Conservation (phyloP, 2,888 invertebrate genomes). For the Cryptocephalus moraei region DNA sequence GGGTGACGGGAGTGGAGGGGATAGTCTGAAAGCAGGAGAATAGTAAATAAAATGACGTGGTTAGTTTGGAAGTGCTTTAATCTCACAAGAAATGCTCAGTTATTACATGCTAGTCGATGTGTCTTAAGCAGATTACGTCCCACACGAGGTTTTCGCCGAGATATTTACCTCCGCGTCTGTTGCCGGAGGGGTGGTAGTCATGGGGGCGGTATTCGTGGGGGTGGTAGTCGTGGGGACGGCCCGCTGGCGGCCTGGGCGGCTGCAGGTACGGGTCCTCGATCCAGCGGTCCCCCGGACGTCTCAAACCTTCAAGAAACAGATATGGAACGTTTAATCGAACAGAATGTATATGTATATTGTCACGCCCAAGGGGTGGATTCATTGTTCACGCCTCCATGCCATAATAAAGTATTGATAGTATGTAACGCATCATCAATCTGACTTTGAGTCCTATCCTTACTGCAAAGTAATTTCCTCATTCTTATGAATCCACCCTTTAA, state of each 20-base stretch:
- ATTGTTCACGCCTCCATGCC: no score
- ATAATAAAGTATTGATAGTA: no score
- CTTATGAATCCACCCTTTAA: no score
- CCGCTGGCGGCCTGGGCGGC: conserved; percentile 29
- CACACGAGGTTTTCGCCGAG: conserved; percentile 22
- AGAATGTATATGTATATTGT: neutral
- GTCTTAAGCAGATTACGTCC: conserved; percentile 24
- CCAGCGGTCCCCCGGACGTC: conserved; percentile 16
- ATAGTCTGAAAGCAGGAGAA: conserved; percentile 26
- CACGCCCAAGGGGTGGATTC: no score
- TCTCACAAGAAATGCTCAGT: neutral
- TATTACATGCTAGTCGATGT: neutral
- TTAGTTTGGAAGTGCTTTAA: neutral
- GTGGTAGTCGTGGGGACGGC: conserved; percentile 12
- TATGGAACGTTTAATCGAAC: no score
- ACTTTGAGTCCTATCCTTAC: no score
- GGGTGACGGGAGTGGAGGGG: conserved; percentile 25
- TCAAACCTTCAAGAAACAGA: conserved; percentile 9
- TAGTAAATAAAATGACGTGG: neutral
- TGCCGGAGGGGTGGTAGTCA: conserved; percentile 8
- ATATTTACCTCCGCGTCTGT: conserved; percentile 32
- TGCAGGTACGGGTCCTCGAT: conserved; percentile 17
- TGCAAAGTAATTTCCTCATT: no score
- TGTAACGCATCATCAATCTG: no score
- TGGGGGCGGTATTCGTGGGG: no score